Evolutionary conservation across 2,888 invertebrate species (phyloP).

Genomic region (Noctua fimbriata): DNA sequence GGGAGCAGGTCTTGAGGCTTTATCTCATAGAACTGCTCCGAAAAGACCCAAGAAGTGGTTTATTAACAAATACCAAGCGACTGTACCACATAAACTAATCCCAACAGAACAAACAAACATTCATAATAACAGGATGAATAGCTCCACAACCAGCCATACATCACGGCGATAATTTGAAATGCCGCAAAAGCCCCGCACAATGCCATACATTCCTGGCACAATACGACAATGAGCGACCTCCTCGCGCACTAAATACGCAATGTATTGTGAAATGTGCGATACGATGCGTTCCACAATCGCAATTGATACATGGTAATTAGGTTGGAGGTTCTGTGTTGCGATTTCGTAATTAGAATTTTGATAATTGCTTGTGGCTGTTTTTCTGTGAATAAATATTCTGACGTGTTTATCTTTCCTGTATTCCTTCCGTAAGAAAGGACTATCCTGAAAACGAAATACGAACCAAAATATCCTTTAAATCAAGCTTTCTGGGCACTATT

Average conservation of each 20-base stretch:
- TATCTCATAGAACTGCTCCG: background rate
- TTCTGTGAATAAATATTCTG: background rate
- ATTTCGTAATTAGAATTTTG: conserved; percentile 36
- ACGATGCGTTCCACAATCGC: conserved; percentile 55
- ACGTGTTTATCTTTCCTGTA: background rate
- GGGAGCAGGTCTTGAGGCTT: background rate
- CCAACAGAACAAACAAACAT: conserved; percentile 43
- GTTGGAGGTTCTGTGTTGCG: conserved; percentile 41
- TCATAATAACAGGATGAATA: conserved; percentile 54
- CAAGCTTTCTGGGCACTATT: background rate
- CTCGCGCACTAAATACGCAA: conserved; percentile 63
- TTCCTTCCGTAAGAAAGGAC: background rate
- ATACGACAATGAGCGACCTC: conserved; percentile 63
- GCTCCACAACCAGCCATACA: conserved; percentile 54
- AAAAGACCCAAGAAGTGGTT: background rate
- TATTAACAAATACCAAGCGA: conserved; percentile 4
- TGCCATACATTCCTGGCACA: conserved; percentile 63
- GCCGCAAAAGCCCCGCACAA: conserved; percentile 64
- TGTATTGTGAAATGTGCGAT: conserved; percentile 55
- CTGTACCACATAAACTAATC: conserved; percentile 18
- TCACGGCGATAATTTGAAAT: conserved; percentile 67
- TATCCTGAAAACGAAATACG: background rate
- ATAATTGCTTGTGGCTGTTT: background rate
- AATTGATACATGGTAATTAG: conserved; percentile 63
- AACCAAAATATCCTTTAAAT: background rate